A percentile compares a stretch with the other conserved stretches of the same genome.
Conservation (phyloP, 35 echinoderm and acorn worm species). For the Apostichopus parvimensis region DNA sequence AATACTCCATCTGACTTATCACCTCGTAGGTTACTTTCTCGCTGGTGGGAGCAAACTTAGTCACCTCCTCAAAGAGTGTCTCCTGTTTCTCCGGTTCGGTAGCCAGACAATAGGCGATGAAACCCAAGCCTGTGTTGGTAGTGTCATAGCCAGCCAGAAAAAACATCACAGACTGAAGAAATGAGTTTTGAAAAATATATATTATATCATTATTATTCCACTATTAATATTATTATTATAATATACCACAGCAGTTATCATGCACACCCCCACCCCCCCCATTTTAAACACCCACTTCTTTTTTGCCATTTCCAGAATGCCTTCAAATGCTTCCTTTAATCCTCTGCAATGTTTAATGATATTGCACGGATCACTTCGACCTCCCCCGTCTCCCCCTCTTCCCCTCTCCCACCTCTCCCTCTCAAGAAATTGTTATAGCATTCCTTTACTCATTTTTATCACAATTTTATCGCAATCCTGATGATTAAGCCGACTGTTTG, state of each 20-base stretch:
- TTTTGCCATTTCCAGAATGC: not conserved
- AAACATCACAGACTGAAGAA: constrained; percentile 54
- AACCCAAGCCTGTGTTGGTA: constrained; percentile 51
- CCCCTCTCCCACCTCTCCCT: too few species aligned
- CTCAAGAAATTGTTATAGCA: too few species aligned
- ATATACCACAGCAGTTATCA: not conserved
- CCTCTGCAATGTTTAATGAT: not conserved
- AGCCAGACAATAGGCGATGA: constrained; percentile 52
- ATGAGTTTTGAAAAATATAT: not conserved
- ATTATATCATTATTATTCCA: not conserved
- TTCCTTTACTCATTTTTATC: too few species aligned
- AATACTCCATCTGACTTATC: constrained; percentile 31
- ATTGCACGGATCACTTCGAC: not conserved
- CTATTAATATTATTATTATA: not conserved
- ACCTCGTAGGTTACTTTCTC: not conserved
- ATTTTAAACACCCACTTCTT: too few species aligned
- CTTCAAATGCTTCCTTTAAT: not conserved
- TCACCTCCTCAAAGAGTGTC: constrained; percentile 60
- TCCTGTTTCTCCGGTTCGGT: constrained; percentile 65
- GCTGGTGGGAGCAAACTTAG: constrained; percentile 8
- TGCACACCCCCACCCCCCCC: not conserved
- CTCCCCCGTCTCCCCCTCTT: too few species aligned
- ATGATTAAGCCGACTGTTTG: too few species aligned
- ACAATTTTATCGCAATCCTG: too few species aligned
- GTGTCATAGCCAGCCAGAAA: constrained; percentile 70